Percentiles rank a stretch among this genome's conserved stretches.
phyloP scores from a whole-genome alignment of 2,888 invertebrate genomes.

The Zygogramma bicolorata region DNA sequence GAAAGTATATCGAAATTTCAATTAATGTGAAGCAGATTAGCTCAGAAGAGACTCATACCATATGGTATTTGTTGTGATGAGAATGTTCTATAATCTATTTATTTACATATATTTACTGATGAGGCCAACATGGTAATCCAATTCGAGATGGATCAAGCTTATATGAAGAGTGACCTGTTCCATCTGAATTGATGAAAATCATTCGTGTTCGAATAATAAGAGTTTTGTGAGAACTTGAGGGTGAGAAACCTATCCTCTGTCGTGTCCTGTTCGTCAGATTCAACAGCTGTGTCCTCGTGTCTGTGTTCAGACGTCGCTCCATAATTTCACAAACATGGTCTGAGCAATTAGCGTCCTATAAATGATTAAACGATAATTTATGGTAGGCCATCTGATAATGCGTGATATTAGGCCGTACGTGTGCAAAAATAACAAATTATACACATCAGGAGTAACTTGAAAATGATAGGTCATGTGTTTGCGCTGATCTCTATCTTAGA shows the following conservation, averaged over 20 bases:
- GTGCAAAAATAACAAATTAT: constrained; percentile 38
- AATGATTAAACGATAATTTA: constrained; percentile 36
- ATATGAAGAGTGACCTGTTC: too few relatives aligned
- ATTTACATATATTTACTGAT: too few relatives aligned
- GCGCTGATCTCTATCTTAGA: constrained; percentile 27
- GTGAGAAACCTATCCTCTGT: not conserved
- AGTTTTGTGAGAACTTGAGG: too few relatives aligned
- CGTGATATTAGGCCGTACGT: constrained; percentile 30
- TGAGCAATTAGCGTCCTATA: constrained; percentile 19
- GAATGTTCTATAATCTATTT: too few relatives aligned
- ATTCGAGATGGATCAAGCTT: too few relatives aligned
- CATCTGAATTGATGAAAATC: too few relatives aligned
- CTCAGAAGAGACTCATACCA: too few relatives aligned
- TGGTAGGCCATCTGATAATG: constrained; percentile 33
- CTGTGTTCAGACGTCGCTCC: not conserved
- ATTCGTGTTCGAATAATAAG: too few relatives aligned
- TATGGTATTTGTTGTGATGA: too few relatives aligned
- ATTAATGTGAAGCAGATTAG: too few relatives aligned
- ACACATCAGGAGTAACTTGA: constrained; percentile 33
- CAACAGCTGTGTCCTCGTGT: not conserved
- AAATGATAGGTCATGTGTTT: constrained; percentile 40
- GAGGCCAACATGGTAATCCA: too few relatives aligned
- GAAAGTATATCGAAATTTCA: too few relatives aligned
- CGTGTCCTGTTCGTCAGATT: not conserved
- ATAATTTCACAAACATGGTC: constrained; percentile 9